Percentiles rank a stretch among this genome's conserved stretches.
Evolutionary conservation across 2,113 vertebrate species (phyloP).

Genomic region (Lepisosteus oculatus): DNA sequence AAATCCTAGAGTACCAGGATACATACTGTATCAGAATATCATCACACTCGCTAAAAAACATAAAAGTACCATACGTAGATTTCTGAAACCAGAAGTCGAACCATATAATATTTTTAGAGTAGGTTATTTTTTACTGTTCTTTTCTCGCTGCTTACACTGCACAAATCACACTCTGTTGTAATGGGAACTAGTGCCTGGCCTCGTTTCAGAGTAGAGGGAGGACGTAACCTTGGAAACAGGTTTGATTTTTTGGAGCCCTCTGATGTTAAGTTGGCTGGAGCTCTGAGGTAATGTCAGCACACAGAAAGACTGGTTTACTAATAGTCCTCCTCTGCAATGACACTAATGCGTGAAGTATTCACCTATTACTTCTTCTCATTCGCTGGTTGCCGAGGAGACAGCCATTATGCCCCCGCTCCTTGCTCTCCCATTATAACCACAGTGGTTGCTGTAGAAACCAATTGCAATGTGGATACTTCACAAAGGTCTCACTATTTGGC

Average conservation of each 20-base stretch:
- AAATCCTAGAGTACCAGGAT: too few relatives aligned
- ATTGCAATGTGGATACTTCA: slow-evolving; percentile 24
- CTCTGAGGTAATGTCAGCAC: not conserved
- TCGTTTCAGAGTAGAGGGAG: not conserved
- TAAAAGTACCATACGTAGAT: too few relatives aligned
- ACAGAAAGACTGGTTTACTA: not conserved
- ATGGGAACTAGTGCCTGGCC: too few relatives aligned
- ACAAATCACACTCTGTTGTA: slow-evolving; percentile 5
- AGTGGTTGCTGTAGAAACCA: slow-evolving; percentile 34
- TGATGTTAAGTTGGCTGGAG: not conserved
- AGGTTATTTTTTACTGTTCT: too few relatives aligned
- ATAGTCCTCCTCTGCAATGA: not conserved
- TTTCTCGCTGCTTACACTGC: not conserved
- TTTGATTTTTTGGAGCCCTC: not conserved
- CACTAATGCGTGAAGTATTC: not conserved
- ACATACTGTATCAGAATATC: too few relatives aligned
- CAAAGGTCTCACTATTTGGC: slow-evolving; percentile 27
- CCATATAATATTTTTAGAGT: too few relatives aligned
- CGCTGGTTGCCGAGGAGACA: slow-evolving; percentile 34
- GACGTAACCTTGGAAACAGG: not conserved
- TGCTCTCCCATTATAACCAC: slow-evolving; percentile 21
- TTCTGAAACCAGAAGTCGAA: too few relatives aligned
- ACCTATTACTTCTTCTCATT: slow-evolving; percentile 8
- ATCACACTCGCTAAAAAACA: too few relatives aligned
- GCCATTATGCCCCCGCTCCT: slow-evolving; percentile 6